Base-by-base conservation (phyloP, 1,140 invertebrate species). In the Drosophila serrata region DNA sequence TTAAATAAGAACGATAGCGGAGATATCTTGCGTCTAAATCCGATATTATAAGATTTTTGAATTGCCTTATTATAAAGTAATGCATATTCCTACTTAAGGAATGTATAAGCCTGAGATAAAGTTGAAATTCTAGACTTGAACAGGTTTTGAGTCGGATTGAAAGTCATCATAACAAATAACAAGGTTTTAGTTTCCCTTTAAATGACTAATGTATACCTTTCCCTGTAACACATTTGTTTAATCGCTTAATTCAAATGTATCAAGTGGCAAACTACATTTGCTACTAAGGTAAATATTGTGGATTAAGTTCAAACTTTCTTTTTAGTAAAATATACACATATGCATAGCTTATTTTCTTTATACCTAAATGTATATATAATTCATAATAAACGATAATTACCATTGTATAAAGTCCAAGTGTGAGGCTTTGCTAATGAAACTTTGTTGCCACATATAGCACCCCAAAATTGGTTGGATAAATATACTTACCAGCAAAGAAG, bases 21-120 rank as follows among this genome's bases (percentile, higher is more conserved):
- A 37, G 11, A 11, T 17, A 48, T 61, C 42, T 27, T n/a, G 8
- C 9, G 24, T 33, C 11, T 17, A 67, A 33, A 24, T 51, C 19
- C 29, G 43, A 49, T n/a, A 19, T 24, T 8, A 8, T 49, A 17
- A 37, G 15, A 19, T 8, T 11, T 24, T 60, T 35, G n/a, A 39
- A 40, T n/a, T n/a, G 53, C 53, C 45, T 53, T 39, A 37, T 61
- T 37, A 61, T 22, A 61, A n/a, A 29, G 59, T 61, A 53, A 37
- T 40, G 15, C 11, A 46, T 29, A 19, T 60, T 65, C 15, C 17
- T 22, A 46, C 31, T 37, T 55, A 13, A 13, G 15, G n/a, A n/a
- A 11, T 6, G 6, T 7, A 7, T 22, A 22, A 31, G 6, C 3
- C 6, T 37, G 6, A 22, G 22, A 9, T 42, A 24, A 40, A 42